Conservation (phyloP, 2,888 invertebrate genomes). For the Eurytoma californica region DNA sequence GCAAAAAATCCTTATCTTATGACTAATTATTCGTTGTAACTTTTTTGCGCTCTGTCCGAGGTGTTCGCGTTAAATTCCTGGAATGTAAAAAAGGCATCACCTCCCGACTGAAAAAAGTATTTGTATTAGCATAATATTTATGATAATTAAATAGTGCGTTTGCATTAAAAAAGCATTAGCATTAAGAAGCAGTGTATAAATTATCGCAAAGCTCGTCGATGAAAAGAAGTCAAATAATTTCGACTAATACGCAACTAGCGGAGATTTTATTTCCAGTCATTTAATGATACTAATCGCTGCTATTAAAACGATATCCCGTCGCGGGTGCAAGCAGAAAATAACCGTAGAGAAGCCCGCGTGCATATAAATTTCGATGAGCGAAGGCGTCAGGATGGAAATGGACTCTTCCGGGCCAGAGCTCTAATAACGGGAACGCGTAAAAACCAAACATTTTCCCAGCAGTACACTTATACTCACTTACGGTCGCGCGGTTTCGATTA, state of each 20-base stretch:
- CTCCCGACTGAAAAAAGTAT: not conserved
- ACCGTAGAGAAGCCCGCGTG: too few species aligned
- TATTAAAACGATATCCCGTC: too few species aligned
- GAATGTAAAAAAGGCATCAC: not conserved
- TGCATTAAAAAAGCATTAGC: slow-evolving; percentile 14
- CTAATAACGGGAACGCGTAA: slow-evolving; percentile 19
- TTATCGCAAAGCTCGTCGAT: not conserved
- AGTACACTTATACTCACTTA: slow-evolving; percentile 19
- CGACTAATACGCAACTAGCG: too few species aligned
- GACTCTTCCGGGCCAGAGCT: slow-evolving; percentile 20
- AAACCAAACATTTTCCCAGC: slow-evolving; percentile 35
- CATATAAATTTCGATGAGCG: too few species aligned
- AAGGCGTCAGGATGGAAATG: slow-evolving; percentile 2
- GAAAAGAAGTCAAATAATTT: too few species aligned
- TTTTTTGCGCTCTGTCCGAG: not conserved
- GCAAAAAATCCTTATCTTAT: not conserved
- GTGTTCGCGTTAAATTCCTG: slow-evolving; percentile 9
- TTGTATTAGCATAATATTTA: slow-evolving; percentile 20
- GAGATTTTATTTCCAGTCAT: too few species aligned
- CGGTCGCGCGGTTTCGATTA: slow-evolving; percentile 21
- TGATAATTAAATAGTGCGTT: slow-evolving; percentile 24
- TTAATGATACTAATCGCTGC: too few species aligned
- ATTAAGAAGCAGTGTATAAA: slow-evolving; percentile 15
- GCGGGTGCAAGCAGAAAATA: too few species aligned
- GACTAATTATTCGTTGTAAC: not conserved